These are phyloP conservation scores for Episyrphus balteatus DNA, from an alignment of 1,140 invertebrate genomes.

Conservation along the genomic window DNA sequence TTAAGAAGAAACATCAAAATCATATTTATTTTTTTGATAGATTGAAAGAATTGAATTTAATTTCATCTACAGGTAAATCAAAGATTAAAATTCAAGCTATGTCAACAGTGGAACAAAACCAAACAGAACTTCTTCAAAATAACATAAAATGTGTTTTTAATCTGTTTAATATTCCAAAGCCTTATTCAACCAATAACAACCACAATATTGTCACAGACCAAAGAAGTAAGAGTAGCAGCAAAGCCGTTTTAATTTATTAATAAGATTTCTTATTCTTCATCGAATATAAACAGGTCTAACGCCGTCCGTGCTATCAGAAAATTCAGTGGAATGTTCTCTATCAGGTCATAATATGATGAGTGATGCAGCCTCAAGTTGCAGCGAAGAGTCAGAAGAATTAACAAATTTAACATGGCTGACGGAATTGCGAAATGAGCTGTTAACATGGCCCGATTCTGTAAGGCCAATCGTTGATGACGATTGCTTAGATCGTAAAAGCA, in stretches of 20 bases:
- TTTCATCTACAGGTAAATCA: too few relatives aligned
- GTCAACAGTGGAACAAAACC: too few relatives aligned
- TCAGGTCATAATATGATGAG: not conserved
- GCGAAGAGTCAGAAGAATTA: slow-evolving; percentile 19
- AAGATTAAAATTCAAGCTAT: too few relatives aligned
- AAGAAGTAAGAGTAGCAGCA: too few relatives aligned
- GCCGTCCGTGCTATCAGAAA: not conserved
- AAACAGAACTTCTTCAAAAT: too few relatives aligned
- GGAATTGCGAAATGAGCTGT: slow-evolving; percentile 20
- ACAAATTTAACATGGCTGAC: slow-evolving; percentile 30
- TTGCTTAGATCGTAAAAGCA: not conserved
- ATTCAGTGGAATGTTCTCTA: not conserved
- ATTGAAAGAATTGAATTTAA: too few relatives aligned
- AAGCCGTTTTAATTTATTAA: too few relatives aligned
- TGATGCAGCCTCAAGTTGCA: not conserved
- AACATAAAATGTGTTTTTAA: not conserved
- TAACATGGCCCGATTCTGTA: slow-evolving; percentile 21
- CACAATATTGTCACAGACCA: too few relatives aligned
- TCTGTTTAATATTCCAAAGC: not conserved
- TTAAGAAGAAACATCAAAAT: too few relatives aligned
- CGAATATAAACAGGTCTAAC: not conserved
- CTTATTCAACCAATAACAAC: not conserved
- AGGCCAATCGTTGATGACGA: not conserved
- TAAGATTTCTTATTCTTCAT: too few relatives aligned
- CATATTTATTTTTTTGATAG: too few relatives aligned